A percentile compares a stretch with the other conserved stretches of the same genome.
Conservation (phyloP, 30 jellyfish, hydroid and myxozoan species). For the Nemopilema nomurai region DNA sequence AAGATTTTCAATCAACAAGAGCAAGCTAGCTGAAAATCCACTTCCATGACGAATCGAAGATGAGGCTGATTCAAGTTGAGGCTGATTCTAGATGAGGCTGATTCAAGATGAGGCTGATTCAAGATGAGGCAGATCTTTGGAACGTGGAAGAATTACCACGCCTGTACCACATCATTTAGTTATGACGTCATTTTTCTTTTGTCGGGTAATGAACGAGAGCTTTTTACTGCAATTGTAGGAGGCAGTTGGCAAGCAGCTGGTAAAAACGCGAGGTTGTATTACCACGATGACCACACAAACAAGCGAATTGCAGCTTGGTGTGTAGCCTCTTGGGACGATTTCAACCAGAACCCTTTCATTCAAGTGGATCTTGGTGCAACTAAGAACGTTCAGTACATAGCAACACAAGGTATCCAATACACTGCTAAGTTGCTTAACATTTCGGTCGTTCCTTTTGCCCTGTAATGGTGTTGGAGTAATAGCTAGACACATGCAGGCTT, state of each 20-base stretch:
- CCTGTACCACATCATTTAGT: not conserved
- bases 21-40: too few relatives aligned
- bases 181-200: not conserved
- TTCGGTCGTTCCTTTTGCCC: not conserved
- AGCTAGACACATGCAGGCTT: too few relatives aligned
- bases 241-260: constrained; percentile 91
- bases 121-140: too few relatives aligned
- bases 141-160: not conserved
- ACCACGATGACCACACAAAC: constrained; percentile 82
- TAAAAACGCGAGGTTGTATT: constrained; percentile 83
- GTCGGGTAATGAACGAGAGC: not conserved
- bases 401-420: constrained; percentile 89
- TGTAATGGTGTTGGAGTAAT: too few relatives aligned
- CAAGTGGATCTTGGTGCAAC: constrained; percentile 81
- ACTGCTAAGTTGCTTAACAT: too few relatives aligned
- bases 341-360: constrained; percentile 45
- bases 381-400: constrained; percentile 72
- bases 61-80: too few relatives aligned
- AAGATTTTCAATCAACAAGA: too few relatives aligned
- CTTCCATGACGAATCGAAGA: too few relatives aligned
- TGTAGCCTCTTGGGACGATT: constrained; percentile 71
- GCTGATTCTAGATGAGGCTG: too few relatives aligned
- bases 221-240: constrained; percentile 8
- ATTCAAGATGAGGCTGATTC: too few relatives aligned
- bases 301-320: constrained; percentile 98